Evolutionary conservation across 1,140 invertebrate genomes (phyloP), one percentile per base, ranked within the genome.

Genomic region (Drosophila auraria): DNA sequence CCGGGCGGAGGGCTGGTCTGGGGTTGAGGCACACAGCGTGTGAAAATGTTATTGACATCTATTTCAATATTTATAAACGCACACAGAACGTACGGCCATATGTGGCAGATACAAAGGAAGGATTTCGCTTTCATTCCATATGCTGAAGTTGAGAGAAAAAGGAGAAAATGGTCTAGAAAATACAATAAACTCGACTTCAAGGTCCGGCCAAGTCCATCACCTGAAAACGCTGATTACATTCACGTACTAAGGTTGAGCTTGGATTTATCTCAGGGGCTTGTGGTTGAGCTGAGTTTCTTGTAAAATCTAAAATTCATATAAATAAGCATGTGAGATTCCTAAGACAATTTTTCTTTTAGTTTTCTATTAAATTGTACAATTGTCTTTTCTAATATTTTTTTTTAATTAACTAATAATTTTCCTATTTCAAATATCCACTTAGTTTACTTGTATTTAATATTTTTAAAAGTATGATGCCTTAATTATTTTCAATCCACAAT

Each of bases 61-160:
- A 78, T 87, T 87, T 87, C 84, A 87, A 87, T 87, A 87, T 87
- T 89, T 87, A 87, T 89, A 81, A 87, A 78, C 69, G 75, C 69
- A 49, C 15, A 20, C 40, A 53, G 73, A 47, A 50, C 38, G 40
- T 20, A 68, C 15, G 65, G 62, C 56, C 63, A 30, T 15, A 62
- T 50, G 44, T 49, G 49, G 17, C 38, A 51, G 38, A 12, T 44
- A 44, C 25, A 42, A 50, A 47, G 20, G 70, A 36, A 14, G 38
- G 54, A 70, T 47, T 63, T 80, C 33, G 36, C 14, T 61, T 70
- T 78, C 51, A 78, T 78, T 70, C 50, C 58, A 70, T 78, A 58
- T 78, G 20, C 68, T 12, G 12, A 11, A 27, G 30, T 12, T 45
- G 15, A 51, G 20, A 40, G 5, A 50, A 58, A 57, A 17, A 15